These are phyloP conservation scores for Drosophila pseudoobscura DNA, from an alignment of 1,140 invertebrate species.

Conservation along the genomic window DNA sequence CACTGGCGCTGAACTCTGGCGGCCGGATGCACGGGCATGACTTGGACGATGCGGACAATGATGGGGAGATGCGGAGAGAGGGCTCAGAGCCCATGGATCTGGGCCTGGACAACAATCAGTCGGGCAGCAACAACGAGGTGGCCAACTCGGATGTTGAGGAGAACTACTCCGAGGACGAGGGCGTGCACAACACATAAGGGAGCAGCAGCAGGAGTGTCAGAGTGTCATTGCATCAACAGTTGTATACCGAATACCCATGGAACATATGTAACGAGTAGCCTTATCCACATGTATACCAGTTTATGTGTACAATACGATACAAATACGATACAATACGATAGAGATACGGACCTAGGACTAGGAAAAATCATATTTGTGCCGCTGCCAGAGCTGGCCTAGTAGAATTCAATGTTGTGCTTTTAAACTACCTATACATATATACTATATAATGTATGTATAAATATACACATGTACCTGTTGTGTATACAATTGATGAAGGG, in stretches of 20 bases:
- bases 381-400: constrained; percentile 47
- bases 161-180: constrained; percentile 82
- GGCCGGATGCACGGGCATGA: constrained; percentile 43
- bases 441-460: constrained; percentile 32
- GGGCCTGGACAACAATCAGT: constrained; percentile 73
- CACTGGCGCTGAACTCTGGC: constrained; percentile 52
- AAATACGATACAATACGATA: constrained; percentile 58
- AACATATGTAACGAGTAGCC: constrained; percentile 81
- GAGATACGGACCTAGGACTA: constrained; percentile 55
- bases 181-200: constrained; percentile 78
- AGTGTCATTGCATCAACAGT: constrained; percentile 38
- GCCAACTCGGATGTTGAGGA: constrained; percentile 75
- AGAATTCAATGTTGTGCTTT: constrained; percentile 69
- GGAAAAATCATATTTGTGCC: constrained; percentile 42
- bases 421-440: constrained; percentile 34
- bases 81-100: constrained; percentile 78
- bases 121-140: constrained; percentile 71
- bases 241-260: constrained; percentile 76
- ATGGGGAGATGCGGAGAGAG: constrained; percentile 65
- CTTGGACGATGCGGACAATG: constrained; percentile 39
- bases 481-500: constrained; percentile 54
- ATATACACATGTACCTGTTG: constrained; percentile 74
- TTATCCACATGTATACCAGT: constrained; percentile 82
- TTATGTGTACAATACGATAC: constrained; percentile 70
- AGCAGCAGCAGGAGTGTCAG: constrained; percentile 12